phyloP scores from a whole-genome alignment of 1,140 invertebrate genomes.

The Cydia strobilella region DNA sequence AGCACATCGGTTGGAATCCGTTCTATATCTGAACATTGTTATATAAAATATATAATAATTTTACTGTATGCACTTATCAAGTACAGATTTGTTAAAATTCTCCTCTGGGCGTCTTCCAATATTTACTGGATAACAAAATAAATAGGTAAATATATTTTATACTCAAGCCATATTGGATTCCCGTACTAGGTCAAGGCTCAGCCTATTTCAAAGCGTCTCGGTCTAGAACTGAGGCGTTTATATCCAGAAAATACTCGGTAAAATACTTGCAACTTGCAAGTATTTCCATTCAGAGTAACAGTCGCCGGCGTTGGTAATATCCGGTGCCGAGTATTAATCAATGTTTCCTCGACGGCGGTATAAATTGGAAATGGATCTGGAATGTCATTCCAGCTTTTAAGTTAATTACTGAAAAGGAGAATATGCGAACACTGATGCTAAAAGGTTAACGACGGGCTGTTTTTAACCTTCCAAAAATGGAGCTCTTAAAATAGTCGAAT shows the following conservation, averaged over 20 bases:
- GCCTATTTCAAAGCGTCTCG: conserved; percentile 10
- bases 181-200: conserved; percentile 12
- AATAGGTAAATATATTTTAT: neutral
- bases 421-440: conserved; percentile 2
- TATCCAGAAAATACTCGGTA: conserved; percentile 14
- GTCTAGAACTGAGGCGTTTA: conserved; percentile 5
- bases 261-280: conserved; percentile 16
- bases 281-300: conserved; percentile 19
- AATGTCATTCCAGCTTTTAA: conserved; percentile 21
- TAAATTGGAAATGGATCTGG: conserved; percentile 16
- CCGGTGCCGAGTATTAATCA: conserved; percentile 12
- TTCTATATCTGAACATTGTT: too few species aligned
- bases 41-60: too few species aligned
- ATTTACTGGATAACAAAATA: neutral
- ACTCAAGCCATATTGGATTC: conserved; percentile 1
- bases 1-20: too few species aligned
- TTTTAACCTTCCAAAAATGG: neutral
- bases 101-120: neutral
- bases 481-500: too few species aligned
- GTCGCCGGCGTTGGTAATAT: conserved; percentile 12
- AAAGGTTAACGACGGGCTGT: neutral
- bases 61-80: neutral
- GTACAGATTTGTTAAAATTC: neutral
- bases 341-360: conserved; percentile 4
- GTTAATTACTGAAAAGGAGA: conserved; percentile 11